Conservation (phyloP, 2,113 vertebrate genomes). For the Melospiza melodia region DNA sequence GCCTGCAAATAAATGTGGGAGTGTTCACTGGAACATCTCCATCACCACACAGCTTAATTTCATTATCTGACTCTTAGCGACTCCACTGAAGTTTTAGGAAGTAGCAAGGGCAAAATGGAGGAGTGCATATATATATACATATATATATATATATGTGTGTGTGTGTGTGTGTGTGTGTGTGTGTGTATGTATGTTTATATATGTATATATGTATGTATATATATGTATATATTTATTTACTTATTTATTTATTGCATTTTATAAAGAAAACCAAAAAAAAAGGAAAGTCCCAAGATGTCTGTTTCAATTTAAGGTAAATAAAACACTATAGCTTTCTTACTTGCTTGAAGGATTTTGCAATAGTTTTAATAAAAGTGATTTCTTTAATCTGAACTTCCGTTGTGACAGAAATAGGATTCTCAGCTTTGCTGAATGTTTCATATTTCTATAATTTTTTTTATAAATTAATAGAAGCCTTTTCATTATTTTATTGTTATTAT, state of each 20-base stretch:
- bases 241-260: background rate
- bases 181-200: too few relatives aligned
- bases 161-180: too few relatives aligned
- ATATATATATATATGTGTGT: too few relatives aligned
- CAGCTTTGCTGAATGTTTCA: slow-evolving; percentile 19
- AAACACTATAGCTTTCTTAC: background rate
- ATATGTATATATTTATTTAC: background rate
- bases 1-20: background rate
- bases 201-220: too few relatives aligned
- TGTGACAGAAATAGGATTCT: slow-evolving; percentile 6
- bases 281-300: background rate
- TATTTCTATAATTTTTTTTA: background rate
- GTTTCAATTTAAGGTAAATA: background rate
- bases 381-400: slow-evolving; percentile 34
- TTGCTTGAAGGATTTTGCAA: background rate
- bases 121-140: too few relatives aligned
- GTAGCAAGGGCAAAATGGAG: background rate
- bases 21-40: background rate
- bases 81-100: background rate
- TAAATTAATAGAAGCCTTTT: background rate
- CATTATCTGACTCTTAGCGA: background rate
- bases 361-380: slow-evolving; percentile 29
- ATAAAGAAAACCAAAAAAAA: background rate
- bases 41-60: background rate
- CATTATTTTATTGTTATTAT: background rate